These are phyloP conservation scores for Gymnocheta viridis DNA, from an alignment of 2,888 invertebrate genomes.

Conservation along the genomic window DNA sequence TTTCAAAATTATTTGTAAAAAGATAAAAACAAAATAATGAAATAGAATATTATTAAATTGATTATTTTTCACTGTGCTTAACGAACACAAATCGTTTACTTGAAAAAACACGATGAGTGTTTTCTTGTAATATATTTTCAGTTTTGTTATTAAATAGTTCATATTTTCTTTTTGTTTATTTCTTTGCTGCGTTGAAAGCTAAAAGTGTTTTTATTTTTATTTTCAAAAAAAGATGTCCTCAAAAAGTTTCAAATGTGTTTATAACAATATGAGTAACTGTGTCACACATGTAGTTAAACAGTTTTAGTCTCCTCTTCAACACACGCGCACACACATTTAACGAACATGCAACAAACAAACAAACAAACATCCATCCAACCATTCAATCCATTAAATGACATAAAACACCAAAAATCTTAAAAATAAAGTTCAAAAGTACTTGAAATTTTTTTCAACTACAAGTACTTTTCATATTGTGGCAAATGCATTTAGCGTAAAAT, in stretches of 20 bases:
- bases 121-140: conserved; percentile 7
- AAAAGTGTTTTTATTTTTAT: conserved; percentile 30
- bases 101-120: conserved; percentile 8
- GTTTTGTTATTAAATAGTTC: conserved; percentile 21
- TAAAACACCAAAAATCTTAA: conserved; percentile 49
- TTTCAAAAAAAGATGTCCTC: conserved; percentile 26
- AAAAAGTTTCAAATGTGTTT: conserved; percentile 40
- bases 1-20: no score
- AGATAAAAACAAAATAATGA: no score
- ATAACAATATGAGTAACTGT: conserved; percentile 51
- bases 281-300: conserved; percentile 41
- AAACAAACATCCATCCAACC: conserved; percentile 27
- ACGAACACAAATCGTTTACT: conserved; percentile 2
- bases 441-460: conserved; percentile 22
- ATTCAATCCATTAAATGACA: conserved; percentile 41
- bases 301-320: conserved; percentile 30
- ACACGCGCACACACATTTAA: neutral
- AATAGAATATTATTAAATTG: no score
- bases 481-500: conserved; percentile 55
- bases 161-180: conserved; percentile 12
- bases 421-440: conserved; percentile 53
- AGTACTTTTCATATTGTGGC: neutral
- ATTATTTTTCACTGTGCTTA: neutral
- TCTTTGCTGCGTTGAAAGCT: conserved; percentile 44
- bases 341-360: conserved; percentile 2